A percentile compares a stretch with the other conserved stretches of the same genome.
Evolutionary conservation across 2,113 vertebrate genomes (phyloP).

Genomic region (Ophthalmolycus amberensis): DNA sequence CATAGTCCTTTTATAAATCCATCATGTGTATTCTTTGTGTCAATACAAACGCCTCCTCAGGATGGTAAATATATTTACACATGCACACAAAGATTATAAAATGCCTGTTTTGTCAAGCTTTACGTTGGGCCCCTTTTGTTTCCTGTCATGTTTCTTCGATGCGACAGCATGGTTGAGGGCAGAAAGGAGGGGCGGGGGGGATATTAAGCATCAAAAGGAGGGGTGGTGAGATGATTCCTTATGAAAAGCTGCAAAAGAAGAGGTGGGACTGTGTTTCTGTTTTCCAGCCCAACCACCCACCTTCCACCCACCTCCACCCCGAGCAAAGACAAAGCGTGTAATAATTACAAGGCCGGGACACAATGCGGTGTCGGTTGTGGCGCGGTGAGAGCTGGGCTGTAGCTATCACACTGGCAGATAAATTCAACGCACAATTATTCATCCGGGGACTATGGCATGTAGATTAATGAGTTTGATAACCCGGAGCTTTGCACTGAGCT

Average conservation of each 20-base stretch:
- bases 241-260: slow-evolving; percentile 76
- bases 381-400: slow-evolving; percentile 89
- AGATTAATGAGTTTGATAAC: slow-evolving; percentile 99
- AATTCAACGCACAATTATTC: slow-evolving; percentile 99
- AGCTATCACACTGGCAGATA: slow-evolving; percentile 98
- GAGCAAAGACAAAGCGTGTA: slow-evolving; percentile 94
- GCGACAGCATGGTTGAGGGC: background rate
- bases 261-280: slow-evolving; percentile 42
- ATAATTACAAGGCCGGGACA: slow-evolving; percentile 89
- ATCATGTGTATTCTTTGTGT: background rate
- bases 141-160: slow-evolving; percentile 15
- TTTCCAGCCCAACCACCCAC: slow-evolving; percentile 38
- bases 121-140: slow-evolving; percentile 15
- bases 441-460: slow-evolving; percentile 97
- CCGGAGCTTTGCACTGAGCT: slow-evolving; percentile 92
- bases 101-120: background rate
- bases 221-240: slow-evolving; percentile 25
- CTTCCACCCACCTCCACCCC: slow-evolving; percentile 75
- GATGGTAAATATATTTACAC: background rate
- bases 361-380: slow-evolving; percentile 84
- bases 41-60: background rate
- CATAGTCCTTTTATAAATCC: background rate
- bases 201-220: slow-evolving; percentile 21
- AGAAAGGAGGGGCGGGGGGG: background rate
- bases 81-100: background rate